Base-by-base conservation (phyloP, 2,113 vertebrate genomes). In the Suricata suricatta region DNA sequence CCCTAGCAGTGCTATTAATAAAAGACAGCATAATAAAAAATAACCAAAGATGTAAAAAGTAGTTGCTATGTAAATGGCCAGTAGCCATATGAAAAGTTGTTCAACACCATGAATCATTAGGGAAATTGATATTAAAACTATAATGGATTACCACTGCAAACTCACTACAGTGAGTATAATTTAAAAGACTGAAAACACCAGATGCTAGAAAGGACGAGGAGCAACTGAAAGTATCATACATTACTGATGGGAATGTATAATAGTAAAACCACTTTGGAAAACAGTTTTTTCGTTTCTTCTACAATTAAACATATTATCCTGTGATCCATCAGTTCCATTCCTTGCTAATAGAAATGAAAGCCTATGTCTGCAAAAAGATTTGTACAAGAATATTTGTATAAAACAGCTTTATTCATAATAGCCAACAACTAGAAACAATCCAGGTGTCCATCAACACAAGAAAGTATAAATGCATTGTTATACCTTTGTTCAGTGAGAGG, bases 311-410 rank as follows among this genome's bases (percentile, higher is more conserved):
- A 87, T 87, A 41, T 5, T 85, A 27, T 38, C n/a, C 35, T 72
- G 6, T 72, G 16, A 94, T 38, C 60, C 44, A 63, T 96, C 64
- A 63, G 3, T 91, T 93, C 25, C 21, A 52, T 85, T 90, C 29
- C 35, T 93, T 76, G 29, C 23, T 83, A 54, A 76, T 93, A 83
- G 76, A 97, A 69, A 60, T 86, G 60, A 88, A 94, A 91, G 35
- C 35, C 8, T 69, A 35, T 41, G 8, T 81, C 5, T 93, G 85
- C 15, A 41, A 76, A 90, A 77, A 72, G 35, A 47, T 8, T 72
- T 92, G 17, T 82, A 35, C 23, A 81, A 86, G 23, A 88, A 77
- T 77, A 27, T 82, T 87, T 83, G 17, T 76, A 57, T 80, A 80
- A 69, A 80, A 69, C 14, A 44, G n/a, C 23, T 89, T 66, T 87